Base-by-base conservation (phyloP, 2,797 vertebrate species). In the Dipus sagitta region DNA sequence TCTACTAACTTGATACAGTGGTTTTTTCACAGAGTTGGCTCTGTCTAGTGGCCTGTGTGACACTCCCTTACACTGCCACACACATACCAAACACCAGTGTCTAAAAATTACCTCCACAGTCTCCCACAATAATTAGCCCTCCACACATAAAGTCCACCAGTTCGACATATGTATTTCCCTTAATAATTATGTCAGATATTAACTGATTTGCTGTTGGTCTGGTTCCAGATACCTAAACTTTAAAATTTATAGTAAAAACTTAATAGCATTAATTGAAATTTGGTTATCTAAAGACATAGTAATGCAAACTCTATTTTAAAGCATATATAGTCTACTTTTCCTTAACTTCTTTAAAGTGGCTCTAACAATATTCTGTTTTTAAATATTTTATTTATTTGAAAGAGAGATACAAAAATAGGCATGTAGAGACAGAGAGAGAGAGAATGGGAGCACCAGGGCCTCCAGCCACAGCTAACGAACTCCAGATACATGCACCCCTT, bases 341-440 rank as follows among this genome's bases (percentile, higher is more conserved):
- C 87, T 34, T 34, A 79, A 88, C 12, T 72, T 87, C 15, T 76
- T 80, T 88, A 86, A 62, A 18, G 24, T 90, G 24, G 14, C 11
- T 30, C 87, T 97, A 75, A 0, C 67, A 62, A 91, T 80, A 92
- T 70, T n/a, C n/a, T n/a, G n/a, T n/a, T 38, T 38, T 38, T 38
- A 38, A 38, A 38, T 3, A 38, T 6, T 38, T 38, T 38, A 38
- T 38, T 38, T 38, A 38, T 38, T 38, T 38, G 38, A 38, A 6
- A 38, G 38, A 38, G 38, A 38, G 38, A 38, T 38, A 38, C 38
- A 38, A 6, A 38, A 38, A 38, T 38, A 38, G 6, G 38, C 38
- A 38, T 38, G 38, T 3, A 38, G 38, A 38, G 38, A n/a, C n/a
- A 38, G 38, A 38, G 38, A 38, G 38, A 38, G 6, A 3, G 38